Evolutionary conservation across 2,888 invertebrate species (phyloP).

Genomic region (Drosophila borborema): DNA sequence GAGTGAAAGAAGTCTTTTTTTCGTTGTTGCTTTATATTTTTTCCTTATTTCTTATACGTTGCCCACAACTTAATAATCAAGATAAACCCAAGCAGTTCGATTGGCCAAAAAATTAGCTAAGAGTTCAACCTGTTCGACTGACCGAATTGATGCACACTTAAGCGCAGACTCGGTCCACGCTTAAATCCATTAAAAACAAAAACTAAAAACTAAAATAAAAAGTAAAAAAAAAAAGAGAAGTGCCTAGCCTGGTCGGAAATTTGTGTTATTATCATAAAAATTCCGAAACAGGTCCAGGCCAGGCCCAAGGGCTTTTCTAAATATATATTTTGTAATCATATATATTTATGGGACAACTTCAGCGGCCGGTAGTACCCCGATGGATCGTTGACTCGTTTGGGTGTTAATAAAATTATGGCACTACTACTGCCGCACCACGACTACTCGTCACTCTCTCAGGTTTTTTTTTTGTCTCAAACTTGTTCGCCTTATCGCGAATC

Average conservation of each 20-base stretch:
- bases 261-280: slow-evolving; percentile 75
- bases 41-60: slow-evolving; percentile 16
- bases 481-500: slow-evolving; percentile 55
- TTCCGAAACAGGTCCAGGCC: slow-evolving; percentile 60
- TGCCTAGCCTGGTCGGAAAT: slow-evolving; percentile 53
- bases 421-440: slow-evolving; percentile 21
- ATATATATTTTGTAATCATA: slow-evolving; percentile 76
- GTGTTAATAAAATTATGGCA: slow-evolving; percentile 75
- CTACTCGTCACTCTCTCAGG: slow-evolving; percentile 43
- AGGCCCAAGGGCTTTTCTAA: slow-evolving; percentile 55
- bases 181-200: slow-evolving; percentile 45
- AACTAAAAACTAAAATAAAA: background rate
- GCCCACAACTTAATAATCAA: slow-evolving; percentile 70
- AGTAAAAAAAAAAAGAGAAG: slow-evolving; percentile 5
- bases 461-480: slow-evolving; percentile 26
- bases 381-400: slow-evolving; percentile 53
- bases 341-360: slow-evolving; percentile 74
- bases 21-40: slow-evolving; percentile 20
- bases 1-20: slow-evolving; percentile 45
- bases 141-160: slow-evolving; percentile 75
- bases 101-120: slow-evolving; percentile 50
- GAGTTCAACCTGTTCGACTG: slow-evolving; percentile 74
- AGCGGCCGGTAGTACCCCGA: slow-evolving; percentile 25
- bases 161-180: slow-evolving; percentile 5
- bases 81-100: slow-evolving; percentile 64